Conservation (phyloP, 1,140 invertebrate species). For the Drosophila subobscura region DNA sequence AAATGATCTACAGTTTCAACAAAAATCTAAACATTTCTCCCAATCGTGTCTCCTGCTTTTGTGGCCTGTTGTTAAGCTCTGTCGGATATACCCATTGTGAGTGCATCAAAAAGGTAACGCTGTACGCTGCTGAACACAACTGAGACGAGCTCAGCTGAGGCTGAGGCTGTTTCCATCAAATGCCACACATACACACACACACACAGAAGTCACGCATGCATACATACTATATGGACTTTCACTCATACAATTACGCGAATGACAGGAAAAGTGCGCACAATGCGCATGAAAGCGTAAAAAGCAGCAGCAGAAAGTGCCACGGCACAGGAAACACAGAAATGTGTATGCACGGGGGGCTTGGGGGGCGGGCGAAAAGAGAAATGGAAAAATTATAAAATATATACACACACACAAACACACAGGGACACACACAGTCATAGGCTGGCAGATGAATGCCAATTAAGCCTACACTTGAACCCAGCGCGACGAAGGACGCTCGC, state of each 20-base stretch:
- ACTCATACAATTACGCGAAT: constrained; percentile 74
- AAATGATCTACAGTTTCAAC: no score
- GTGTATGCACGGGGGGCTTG: constrained; percentile 45
- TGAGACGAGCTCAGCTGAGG: constrained; percentile 42
- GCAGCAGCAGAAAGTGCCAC: constrained; percentile 50
- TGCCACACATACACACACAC: constrained; percentile 48
- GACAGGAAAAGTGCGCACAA: constrained; percentile 77
- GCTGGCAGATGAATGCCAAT: constrained; percentile 69
- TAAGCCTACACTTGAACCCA: constrained; percentile 73
- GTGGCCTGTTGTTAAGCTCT: no score
- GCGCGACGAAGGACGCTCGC: constrained; percentile 40
- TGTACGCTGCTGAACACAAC: constrained; percentile 12
- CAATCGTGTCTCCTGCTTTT: no score
- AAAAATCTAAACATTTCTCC: no score
- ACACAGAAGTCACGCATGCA: constrained; percentile 2
- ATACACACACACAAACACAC: constrained; percentile 24
- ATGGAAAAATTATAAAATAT: constrained; percentile 78
- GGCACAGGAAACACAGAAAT: constrained; percentile 51
- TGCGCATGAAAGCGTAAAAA: constrained; percentile 75
- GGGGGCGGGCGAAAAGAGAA: constrained; percentile 41
- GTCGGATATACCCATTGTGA: background rate
- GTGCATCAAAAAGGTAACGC: constrained; percentile 49
- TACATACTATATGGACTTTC: constrained; percentile 1
- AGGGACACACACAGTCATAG: constrained; percentile 10
- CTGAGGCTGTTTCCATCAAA: constrained; percentile 63